Evolutionary conservation across 2,797 vertebrate species (phyloP), one percentile per base, ranked within the genome.

Genomic region (Hyperoplus immaculatus): DNA sequence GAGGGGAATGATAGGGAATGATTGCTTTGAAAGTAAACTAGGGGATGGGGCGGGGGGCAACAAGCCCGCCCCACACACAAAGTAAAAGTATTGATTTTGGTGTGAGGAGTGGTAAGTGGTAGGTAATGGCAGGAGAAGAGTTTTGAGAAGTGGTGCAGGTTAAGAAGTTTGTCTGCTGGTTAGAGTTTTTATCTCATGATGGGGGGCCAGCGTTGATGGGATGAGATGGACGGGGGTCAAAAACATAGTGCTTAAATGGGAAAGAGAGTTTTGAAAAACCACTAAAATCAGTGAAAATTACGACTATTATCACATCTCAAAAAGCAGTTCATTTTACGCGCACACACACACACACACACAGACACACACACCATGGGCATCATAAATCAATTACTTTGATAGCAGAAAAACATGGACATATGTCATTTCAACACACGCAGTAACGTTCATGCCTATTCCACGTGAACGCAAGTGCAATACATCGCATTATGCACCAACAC

Each of bases 81-180:
- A 45, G 78, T 77, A 21, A 72, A 90, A 75, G 78, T 87, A 91
- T 90, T 88, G 89, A 88, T 90, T 91, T 80, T 89, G 61, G 82
- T 83, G 83, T 67, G 83, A 84, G 89, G 80, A 81, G 83, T 73
- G 56, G 86, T 90, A 87, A 91, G 89, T 92, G 90, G 82, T 64
- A 69, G 66, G 89, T 90, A 88, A 89, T 88, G 82, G 86, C 87
- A 57, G 77, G 66, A 87, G 86, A 69, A 85, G 86, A 88, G 85
- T 73, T 85, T 83, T 81, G 78, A 89, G 85, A 84, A 92, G 91
- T 88, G 88, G 75, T 64, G 74, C 66, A 78, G 91, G 91, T 91
- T 87, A 88, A 90, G 87, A 89, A 89, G 86, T 90, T 86, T 84
- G 85, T 73, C 83, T 83, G 81, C 78, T 71, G 75, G 80, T 74